Percentiles rank a stretch among this genome's conserved stretches.
phyloP scores from a whole-genome alignment of 2,888 invertebrate species.

The Chymomyza procnemis region DNA sequence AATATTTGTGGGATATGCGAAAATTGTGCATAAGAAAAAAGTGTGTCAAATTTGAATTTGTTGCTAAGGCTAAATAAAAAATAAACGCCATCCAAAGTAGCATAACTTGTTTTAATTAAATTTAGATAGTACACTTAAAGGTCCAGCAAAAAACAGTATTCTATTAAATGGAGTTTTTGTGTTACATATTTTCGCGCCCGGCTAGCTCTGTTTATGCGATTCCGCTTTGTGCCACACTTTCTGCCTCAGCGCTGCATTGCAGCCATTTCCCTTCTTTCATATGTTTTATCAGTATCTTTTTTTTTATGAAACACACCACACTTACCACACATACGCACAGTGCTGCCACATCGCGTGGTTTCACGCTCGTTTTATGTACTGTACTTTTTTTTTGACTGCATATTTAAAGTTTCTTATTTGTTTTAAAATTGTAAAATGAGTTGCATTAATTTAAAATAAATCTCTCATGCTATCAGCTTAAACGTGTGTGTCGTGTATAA shows the following conservation, averaged over 20 bases:
- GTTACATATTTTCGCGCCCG: constrained; percentile 44
- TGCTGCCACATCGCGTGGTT: constrained; percentile 45
- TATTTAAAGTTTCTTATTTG: constrained; percentile 43
- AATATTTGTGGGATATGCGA: neutral
- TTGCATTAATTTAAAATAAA: constrained; percentile 21
- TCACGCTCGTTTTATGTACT: constrained; percentile 30
- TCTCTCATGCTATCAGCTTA: constrained; percentile 18
- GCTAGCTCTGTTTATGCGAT: constrained; percentile 44
- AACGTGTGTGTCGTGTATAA: constrained; percentile 57
- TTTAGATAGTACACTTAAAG: neutral
- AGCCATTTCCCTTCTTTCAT: constrained; percentile 61
- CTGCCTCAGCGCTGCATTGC: constrained; percentile 42
- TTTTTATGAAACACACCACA: constrained; percentile 36
- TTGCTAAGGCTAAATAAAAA: neutral
- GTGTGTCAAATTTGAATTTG: neutral
- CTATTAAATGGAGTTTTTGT: neutral
- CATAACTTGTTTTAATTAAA: neutral
- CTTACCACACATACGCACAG: constrained; percentile 36
- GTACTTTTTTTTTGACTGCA: constrained; percentile 59
- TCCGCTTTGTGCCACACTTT: constrained; percentile 37
- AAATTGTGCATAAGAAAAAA: neutral
- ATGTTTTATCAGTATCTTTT: constrained; percentile 15
- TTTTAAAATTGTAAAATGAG: constrained; percentile 33
- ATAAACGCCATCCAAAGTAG: neutral
- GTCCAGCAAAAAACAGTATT: constrained; percentile 13